Conservation (phyloP, 1,140 invertebrate genomes). For the Cydia amplana region DNA sequence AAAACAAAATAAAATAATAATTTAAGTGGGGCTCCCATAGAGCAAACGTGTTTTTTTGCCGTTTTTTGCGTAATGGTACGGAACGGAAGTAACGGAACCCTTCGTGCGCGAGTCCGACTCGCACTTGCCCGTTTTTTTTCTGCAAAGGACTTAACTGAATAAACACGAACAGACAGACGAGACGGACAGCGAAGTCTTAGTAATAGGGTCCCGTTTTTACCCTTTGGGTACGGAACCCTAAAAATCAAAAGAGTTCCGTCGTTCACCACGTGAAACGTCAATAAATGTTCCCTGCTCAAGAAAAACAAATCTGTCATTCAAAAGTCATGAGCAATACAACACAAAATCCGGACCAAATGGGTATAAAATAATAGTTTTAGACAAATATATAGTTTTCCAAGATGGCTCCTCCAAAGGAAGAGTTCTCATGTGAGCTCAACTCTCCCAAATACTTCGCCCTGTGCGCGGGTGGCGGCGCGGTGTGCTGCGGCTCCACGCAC, state of each 20-base stretch:
- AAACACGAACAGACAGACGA: too few relatives aligned
- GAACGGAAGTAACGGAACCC: too few relatives aligned
- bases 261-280: neutral
- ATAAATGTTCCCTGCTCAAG: neutral
- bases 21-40: too few relatives aligned
- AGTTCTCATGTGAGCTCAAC: conserved; percentile 65
- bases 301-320: conserved; percentile 13
- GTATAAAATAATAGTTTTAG: conserved; percentile 1
- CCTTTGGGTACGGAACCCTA: too few relatives aligned
- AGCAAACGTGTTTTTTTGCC: too few relatives aligned
- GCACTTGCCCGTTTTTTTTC: too few relatives aligned
- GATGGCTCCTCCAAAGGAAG: conserved; percentile 53
- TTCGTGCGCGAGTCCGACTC: too few relatives aligned
- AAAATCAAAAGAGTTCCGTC: conserved; percentile 24
- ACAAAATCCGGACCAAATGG: neutral
- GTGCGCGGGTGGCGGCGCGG: conserved; percentile 88
- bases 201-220: too few relatives aligned
- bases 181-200: too few relatives aligned
- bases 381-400: conserved; percentile 25
- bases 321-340: neutral
- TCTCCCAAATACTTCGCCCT: conserved; percentile 86
- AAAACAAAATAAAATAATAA: too few relatives aligned
- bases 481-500: conserved; percentile 88
- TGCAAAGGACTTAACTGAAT: too few relatives aligned
- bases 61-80: too few relatives aligned